phyloP scores from a whole-genome alignment of 2,113 vertebrate species.

The Onychostoma macrolepis region DNA sequence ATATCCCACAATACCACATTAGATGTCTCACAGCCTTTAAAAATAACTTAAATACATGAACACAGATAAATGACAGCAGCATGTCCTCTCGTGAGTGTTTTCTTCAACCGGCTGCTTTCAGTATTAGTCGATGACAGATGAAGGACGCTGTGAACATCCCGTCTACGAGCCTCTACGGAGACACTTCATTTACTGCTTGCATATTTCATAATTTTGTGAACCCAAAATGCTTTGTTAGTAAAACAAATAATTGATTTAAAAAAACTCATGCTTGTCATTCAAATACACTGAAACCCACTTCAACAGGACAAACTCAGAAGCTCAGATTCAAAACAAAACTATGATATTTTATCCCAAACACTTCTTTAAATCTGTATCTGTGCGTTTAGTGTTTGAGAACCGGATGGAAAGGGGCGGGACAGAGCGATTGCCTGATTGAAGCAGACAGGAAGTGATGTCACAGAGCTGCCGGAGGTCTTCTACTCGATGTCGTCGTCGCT shows the following conservation, averaged over 20 bases:
- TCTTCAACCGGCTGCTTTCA: not conserved
- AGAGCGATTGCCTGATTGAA: not conserved
- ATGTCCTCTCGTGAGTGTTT: not conserved
- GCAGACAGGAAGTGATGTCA: constrained; percentile 27
- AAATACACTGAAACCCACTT: not conserved
- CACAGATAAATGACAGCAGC: too few species aligned
- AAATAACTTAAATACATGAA: constrained; percentile 31
- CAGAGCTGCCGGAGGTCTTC: constrained; percentile 49
- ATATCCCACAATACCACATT: constrained; percentile 1
- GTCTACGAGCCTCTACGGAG: not conserved
- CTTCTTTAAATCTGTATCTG: not conserved
- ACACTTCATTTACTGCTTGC: not conserved
- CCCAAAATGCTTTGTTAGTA: too few species aligned
- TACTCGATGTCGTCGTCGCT: constrained; percentile 94
- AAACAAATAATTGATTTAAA: not conserved
- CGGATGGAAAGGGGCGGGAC: not conserved
- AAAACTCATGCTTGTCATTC: constrained; percentile 1
- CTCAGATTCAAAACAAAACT: not conserved
- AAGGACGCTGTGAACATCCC: not conserved
- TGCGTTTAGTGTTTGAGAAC: not conserved
- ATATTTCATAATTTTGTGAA: constrained; percentile 3
- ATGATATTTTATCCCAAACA: not conserved
- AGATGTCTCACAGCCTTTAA: not conserved
- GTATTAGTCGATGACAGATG: not conserved
- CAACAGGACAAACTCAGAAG: not conserved